Evolutionary conservation across 2,797 vertebrate genomes (phyloP), one percentile per base, ranked within the genome.

Genomic region (Melanotaenia parkinsoni): DNA sequence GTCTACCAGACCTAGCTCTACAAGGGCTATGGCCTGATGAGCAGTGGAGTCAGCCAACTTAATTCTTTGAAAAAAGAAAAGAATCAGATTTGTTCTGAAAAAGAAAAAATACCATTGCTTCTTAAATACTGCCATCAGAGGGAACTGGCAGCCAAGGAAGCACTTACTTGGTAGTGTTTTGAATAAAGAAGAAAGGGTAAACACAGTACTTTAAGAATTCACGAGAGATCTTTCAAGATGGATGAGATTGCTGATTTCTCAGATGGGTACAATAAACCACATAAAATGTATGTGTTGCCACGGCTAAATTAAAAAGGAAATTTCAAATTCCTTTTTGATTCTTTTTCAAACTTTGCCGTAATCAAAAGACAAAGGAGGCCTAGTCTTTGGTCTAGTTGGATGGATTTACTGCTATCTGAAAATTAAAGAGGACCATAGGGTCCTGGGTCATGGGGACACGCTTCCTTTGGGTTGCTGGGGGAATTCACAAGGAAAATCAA

Each of bases 11-110:
- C 54, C 57, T 30, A 57, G 58, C 35, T 57, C 26, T 38, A 68
- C 26, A 14, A 69, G 64, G 54, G 62, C 18, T 14, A 45, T 57
- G 38, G 24, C 65, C 58, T 26, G 57, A 35, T 67, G 74, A 82
- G 32, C 70, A 32, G 32, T 20, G 26, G 59, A 40, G 60, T 43
- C 45, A 45, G 63, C 58, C 32, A 53, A n/a, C 24, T 68, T 74
- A 74, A 62, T 54, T 51, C 11, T 60, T 11, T 47, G 18, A n/a
- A 47, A n/a, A 7, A n/a, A 45, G 18, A n/a, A 7, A n/a, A 45
- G 18, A 45, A 18, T 47, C 45, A 9, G 45, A 47, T 47, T 47
- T n/a, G 45, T 47, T n/a, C 45, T 47, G 18, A 8, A 53, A 13
- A 54, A 67, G 45, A 26, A 4, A 75, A 71, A 51, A 67, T 35